Base-by-base conservation (phyloP, 1,140 invertebrate species). In the Aphelenchoides besseyi region DNA sequence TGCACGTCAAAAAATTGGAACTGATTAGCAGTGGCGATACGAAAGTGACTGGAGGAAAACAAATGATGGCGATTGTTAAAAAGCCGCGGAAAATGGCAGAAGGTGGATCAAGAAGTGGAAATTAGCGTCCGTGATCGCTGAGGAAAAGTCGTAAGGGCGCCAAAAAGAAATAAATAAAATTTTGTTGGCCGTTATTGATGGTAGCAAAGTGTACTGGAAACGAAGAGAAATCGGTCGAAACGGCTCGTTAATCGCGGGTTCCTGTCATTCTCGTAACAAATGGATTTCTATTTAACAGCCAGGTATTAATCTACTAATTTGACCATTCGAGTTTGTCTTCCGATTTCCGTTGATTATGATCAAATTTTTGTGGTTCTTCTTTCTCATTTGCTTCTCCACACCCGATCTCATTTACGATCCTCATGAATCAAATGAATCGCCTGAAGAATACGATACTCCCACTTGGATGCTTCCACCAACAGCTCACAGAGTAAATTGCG, bases 151-250 rank as follows among this genome's bases (percentile, higher is more conserved):
- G 41, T 16, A 48, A 48, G 41, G 12, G 41, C 12, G 41, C 41
- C n/a, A n/a, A n/a, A n/a, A n/a, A n/a, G n/a, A n/a, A 23, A 48
- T 48, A 48, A 48, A 48, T 48, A 48, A 48, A 48, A 48, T 48
- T 48, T 48, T 23, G 41, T 48, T 23, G 41, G 41, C 41, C 23
- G 41, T 48, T 23, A 48, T 48, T 48, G 12, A 12, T 48, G 12
- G 41, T 16, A 48, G 23, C 41, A 48, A 48, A 48, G 12, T 12
- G 41, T 12, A 23, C 41, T 12, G 23, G 41, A 23, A 23, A 12
- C 41, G 41, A 48, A 16, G 12, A 48, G 23, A 23, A 12, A 48
- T 48, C 41, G 23, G 23, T 48, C 41, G 23, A 48, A 23, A 23
- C 41, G 12, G 41, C 41, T 48, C 12, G 23, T 48, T 48, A 48